Percentiles rank a stretch among this genome's conserved stretches.
Evolutionary conservation across 2,113 vertebrate species (phyloP).

Genomic region (Ochotona princeps): DNA sequence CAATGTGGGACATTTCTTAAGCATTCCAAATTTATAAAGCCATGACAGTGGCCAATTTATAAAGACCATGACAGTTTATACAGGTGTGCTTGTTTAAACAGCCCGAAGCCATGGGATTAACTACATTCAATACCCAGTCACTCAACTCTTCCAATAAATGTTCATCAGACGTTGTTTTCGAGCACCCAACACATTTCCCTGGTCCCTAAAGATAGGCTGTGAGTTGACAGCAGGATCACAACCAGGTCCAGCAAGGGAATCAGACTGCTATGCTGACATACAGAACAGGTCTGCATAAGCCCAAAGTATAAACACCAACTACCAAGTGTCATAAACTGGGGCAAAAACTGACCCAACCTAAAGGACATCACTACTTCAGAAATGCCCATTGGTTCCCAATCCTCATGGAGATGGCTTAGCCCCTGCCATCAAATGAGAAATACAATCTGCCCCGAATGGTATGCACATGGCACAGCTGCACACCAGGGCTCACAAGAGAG

Average conservation of each 20-base stretch:
- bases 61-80: conserved; percentile 26
- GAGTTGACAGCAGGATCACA: neutral
- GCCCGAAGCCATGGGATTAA: conserved; percentile 10
- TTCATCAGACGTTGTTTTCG: conserved; percentile 5
- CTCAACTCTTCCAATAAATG: neutral
- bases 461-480: neutral
- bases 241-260: neutral
- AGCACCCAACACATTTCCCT: neutral
- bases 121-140: neutral
- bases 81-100: conserved; percentile 51
- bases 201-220: neutral
- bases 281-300: no score
- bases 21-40: conserved; percentile 8
- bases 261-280: neutral
- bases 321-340: neutral
- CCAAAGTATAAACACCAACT: neutral
- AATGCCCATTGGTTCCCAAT: neutral
- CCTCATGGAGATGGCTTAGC: neutral
- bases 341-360: conserved; percentile 10
- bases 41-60: neutral
- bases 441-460: neutral
- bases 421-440: conserved; percentile 5
- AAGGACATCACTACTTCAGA: neutral
- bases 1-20: neutral
- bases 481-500: neutral